Percentiles rank a stretch among this genome's conserved stretches.
Conservation (phyloP, 2,888 invertebrate genomes). For the Amblyjoppa fuscipennis region DNA sequence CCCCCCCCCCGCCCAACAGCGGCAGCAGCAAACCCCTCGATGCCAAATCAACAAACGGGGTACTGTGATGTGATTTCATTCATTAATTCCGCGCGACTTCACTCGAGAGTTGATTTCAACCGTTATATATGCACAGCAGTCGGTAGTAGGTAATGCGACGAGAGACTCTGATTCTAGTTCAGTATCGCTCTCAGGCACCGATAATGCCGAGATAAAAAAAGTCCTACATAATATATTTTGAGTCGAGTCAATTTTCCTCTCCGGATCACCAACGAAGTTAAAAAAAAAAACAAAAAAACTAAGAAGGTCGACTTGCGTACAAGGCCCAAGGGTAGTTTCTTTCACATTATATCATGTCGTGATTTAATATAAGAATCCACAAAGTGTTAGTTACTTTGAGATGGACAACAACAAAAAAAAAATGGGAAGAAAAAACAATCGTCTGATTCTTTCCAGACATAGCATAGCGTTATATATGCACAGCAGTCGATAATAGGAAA, state of each 20-base stretch:
- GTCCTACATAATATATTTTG: neutral
- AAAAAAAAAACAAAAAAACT: neutral
- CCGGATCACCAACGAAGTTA: slow-evolving; percentile 47
- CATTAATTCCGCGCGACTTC: slow-evolving; percentile 80
- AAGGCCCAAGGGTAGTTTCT: slow-evolving; percentile 68
- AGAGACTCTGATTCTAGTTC: slow-evolving; percentile 9
- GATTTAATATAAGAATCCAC: slow-evolving; percentile 81
- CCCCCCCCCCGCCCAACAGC: slow-evolving; percentile 25
- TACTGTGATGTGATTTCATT: slow-evolving; percentile 80
- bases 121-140: slow-evolving; percentile 38
- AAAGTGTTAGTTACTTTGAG: slow-evolving; percentile 79
- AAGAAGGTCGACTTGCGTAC: slow-evolving; percentile 7
- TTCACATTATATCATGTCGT: slow-evolving; percentile 77
- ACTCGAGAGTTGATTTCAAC: slow-evolving; percentile 73
- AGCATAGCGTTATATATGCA: slow-evolving; percentile 37
- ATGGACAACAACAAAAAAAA: slow-evolving; percentile 76
- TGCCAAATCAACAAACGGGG: slow-evolving; percentile 80
- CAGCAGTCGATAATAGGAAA: slow-evolving; percentile 5
- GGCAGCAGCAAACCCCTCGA: slow-evolving; percentile 66
- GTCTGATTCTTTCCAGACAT: slow-evolving; percentile 63
- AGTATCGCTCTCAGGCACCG: neutral
- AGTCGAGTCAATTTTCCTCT: slow-evolving; percentile 62
- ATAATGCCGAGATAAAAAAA: slow-evolving; percentile 4
- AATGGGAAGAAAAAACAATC: slow-evolving; percentile 71
- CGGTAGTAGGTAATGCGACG: slow-evolving; percentile 10